Evolutionary conservation across 1,140 invertebrate genomes (phyloP), one percentile per base, ranked within the genome.

Genomic region (Lethocerus indicus): DNA sequence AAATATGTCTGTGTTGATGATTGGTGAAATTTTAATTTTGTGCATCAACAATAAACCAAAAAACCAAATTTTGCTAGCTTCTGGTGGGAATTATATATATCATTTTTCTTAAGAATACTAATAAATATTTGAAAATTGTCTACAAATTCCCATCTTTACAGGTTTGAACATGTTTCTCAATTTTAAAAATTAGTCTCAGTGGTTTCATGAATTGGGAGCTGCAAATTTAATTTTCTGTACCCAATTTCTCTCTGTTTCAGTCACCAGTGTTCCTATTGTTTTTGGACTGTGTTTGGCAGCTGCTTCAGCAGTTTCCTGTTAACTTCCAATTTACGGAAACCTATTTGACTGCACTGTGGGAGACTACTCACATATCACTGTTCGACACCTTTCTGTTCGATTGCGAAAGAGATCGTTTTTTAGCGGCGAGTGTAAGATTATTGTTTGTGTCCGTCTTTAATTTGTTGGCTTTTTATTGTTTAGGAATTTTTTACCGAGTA

Each of bases 321-420:
- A 72, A 79, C 47, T 94, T 96, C 65, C 85, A 93, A 67, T 92
- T 92, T 67, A 86, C 86, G 4, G 87, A 94, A 67, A 88, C 83
- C 0, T 93, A 92, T 66, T 72, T 97, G 36, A 89, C 85, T 5
- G 82, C 84, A 0, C 61, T 95, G 3, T 94, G 89, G 87, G 91
- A 97, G 66, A 75, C 79, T 16, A 74, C 77, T 35, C 82, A 87
- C 57, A 74, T 89, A 56, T 84, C 87, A 25, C 71, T 92, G 27
- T 93, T 92, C 61, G 87, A 91, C 53, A 93, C 87, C 18, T 94
- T 94, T 69, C 72, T 93, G 16, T 94, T 93, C 60, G 88, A 92
- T 61, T 84, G 74, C 51, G 81, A 83, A 53, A 69, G 75, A 52
- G 81, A 86, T 58, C 66, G 81, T 42, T 59, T 71, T 32, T 59